phyloP scores from a whole-genome alignment of 2,888 invertebrate genomes.

The Synergus itoensis region DNA sequence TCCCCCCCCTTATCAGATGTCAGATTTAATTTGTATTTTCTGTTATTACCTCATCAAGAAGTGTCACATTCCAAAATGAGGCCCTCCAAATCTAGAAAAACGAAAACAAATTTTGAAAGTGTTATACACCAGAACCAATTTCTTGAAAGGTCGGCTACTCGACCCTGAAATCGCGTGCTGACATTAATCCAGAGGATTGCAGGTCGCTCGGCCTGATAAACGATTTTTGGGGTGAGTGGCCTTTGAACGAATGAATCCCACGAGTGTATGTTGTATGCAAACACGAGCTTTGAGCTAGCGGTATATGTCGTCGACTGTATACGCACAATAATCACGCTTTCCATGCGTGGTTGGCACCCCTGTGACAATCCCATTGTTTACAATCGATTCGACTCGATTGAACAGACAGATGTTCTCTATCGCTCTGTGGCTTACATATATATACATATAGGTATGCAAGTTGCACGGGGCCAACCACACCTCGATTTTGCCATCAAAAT shows the following conservation, averaged over 20 bases:
- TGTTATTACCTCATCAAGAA: background rate
- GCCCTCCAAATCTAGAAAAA: background rate
- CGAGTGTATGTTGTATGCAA: conserved; percentile 2
- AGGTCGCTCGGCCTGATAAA: conserved; percentile 28
- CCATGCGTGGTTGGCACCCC: conserved; percentile 29
- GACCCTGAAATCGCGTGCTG: conserved; percentile 24
- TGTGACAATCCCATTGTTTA: conserved; percentile 52
- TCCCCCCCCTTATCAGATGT: background rate
- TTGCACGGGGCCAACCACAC: conserved; percentile 28
- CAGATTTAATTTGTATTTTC: too few relatives aligned
- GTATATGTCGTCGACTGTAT: conserved; percentile 4
- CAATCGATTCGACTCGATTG: conserved; percentile 54
- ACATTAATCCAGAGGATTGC: conserved; percentile 24
- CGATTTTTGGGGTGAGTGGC: conserved; percentile 33
- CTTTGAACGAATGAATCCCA: conserved; percentile 20
- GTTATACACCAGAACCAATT: background rate
- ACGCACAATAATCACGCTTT: conserved; percentile 29
- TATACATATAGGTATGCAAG: conserved; percentile 2
- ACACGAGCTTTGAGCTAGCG: conserved; percentile 17
- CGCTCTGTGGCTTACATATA: conserved; percentile 14
- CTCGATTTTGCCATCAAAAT: conserved; percentile 34
- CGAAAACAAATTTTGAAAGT: background rate
- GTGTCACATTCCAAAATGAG: background rate
- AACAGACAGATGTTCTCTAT: conserved; percentile 52
- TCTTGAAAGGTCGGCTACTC: conserved; percentile 25